Conservation (phyloP, 2,797 vertebrate species). For the Rallus crepitans region DNA sequence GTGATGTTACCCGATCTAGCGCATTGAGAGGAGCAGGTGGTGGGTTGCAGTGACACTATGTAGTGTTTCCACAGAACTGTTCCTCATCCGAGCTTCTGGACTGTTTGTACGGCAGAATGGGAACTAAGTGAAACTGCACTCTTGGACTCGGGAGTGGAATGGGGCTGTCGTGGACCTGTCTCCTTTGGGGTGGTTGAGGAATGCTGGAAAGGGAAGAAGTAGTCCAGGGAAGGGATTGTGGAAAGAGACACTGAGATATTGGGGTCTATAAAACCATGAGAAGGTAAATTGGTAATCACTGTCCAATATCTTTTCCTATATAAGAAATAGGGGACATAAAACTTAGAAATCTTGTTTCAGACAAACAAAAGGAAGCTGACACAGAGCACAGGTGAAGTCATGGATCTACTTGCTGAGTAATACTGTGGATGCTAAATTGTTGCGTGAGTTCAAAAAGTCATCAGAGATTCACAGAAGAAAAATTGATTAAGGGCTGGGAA, state of each 20-base stretch:
- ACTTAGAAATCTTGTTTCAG: neutral
- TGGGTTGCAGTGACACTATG: neutral
- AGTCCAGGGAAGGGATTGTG: neutral
- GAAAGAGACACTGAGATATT: neutral
- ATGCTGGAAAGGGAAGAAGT: neutral
- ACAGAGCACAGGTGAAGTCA: neutral
- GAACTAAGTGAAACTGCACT: neutral
- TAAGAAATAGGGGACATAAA: neutral
- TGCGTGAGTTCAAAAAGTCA: neutral
- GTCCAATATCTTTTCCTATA: neutral
- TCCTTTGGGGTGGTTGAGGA: neutral
- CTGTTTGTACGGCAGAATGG: neutral
- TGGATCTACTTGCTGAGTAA: neutral
- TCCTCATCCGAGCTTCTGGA: neutral
- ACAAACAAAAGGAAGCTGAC: neutral
- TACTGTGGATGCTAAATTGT: neutral
- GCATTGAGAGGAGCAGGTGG: neutral
- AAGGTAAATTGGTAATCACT: neutral
- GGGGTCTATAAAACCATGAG: neutral
- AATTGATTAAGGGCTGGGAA: neutral
- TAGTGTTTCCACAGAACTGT: neutral
- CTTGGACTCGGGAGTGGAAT: neutral
- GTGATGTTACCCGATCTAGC: neutral
- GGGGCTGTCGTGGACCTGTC: fast-evolving
- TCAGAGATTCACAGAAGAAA: neutral